Evolutionary conservation across 2,888 invertebrate genomes (phyloP).

Genomic region (Microplitis deprimator): DNA sequence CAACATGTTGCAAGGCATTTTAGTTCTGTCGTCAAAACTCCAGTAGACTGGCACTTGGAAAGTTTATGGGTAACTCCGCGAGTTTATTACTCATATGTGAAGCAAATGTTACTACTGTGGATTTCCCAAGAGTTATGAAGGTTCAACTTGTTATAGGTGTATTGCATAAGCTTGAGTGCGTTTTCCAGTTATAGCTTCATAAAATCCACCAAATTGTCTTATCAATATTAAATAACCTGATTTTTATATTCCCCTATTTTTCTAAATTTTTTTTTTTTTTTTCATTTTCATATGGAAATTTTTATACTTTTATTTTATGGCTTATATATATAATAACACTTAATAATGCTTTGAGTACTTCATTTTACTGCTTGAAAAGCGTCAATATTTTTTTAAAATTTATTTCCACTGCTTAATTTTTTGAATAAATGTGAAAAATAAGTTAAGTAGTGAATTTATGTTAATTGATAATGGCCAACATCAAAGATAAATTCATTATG

Average conservation of each 20-base stretch:
- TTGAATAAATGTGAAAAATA: neutral
- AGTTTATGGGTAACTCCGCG: constrained; percentile 36
- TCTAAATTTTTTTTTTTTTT: neutral
- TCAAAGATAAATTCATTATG: too few relatives aligned
- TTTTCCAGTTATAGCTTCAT: constrained; percentile 3
- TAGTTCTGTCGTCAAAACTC: constrained; percentile 32
- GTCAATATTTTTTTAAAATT: neutral
- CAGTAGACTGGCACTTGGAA: constrained; percentile 23
- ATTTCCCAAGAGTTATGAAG: constrained; percentile 40
- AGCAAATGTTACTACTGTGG: constrained; percentile 34
- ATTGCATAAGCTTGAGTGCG: constrained; percentile 8
- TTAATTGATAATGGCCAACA: too few relatives aligned
- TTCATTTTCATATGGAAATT: neutral
- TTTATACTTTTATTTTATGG: neutral
- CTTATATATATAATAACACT: neutral
- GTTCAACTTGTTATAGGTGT: constrained; percentile 15
- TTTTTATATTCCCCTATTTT: neutral
- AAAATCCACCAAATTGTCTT: constrained; percentile 15
- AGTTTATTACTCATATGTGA: constrained; percentile 42
- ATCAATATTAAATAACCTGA: constrained; percentile 10
- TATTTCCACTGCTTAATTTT: neutral
- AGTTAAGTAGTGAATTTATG: too few relatives aligned
- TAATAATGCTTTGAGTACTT: neutral
- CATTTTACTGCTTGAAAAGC: neutral
- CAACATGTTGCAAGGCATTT: constrained; percentile 40